Evolutionary conservation across 1,140 invertebrate genomes (phyloP).

Genomic region (Nylanderia fulva): DNA sequence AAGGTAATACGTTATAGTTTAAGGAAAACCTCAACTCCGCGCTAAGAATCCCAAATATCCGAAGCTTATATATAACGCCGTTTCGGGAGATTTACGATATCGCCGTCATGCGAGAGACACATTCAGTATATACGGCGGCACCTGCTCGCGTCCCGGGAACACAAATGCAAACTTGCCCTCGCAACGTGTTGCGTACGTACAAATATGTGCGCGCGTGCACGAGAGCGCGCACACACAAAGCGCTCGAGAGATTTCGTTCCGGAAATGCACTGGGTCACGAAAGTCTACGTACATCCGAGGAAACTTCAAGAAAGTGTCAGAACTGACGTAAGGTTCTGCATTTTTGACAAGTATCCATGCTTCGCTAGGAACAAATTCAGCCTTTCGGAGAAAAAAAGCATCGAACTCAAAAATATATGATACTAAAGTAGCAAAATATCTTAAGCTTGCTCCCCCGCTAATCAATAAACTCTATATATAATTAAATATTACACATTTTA

Average conservation of each 20-base stretch:
- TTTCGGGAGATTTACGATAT: slow-evolving; percentile 59
- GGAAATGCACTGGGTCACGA: slow-evolving; percentile 43
- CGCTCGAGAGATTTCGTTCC: slow-evolving; percentile 35
- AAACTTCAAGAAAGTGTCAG: slow-evolving; percentile 37
- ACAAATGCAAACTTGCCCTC: slow-evolving; percentile 59
- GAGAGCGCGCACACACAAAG: not conserved
- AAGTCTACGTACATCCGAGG: slow-evolving; percentile 28
- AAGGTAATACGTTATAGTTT: slow-evolving; percentile 44
- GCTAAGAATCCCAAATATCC: slow-evolving; percentile 68
- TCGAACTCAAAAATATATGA: not conserved
- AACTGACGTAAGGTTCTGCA: slow-evolving; percentile 19
- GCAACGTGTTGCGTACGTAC: slow-evolving; percentile 47
- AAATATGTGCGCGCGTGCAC: slow-evolving; percentile 30
- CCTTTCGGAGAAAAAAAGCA: not conserved
- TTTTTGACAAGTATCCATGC: slow-evolving; percentile 8
- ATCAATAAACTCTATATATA: not conserved
- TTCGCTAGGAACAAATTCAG: not conserved
- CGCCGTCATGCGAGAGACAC: slow-evolving; percentile 53
- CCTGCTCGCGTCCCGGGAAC: slow-evolving; percentile 42
- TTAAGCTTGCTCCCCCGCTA: not conserved
- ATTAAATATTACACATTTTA: not conserved
- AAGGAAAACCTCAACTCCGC: slow-evolving; percentile 21
- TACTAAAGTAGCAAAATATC: slow-evolving; percentile 28
- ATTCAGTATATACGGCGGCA: slow-evolving; percentile 54
- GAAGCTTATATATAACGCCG: slow-evolving; percentile 60